Percentiles rank a stretch among this genome's conserved stretches.
These are phyloP conservation scores for Propsilocerus akamusi DNA, from an alignment of 1,140 invertebrate genomes.

Conservation along the genomic window DNA sequence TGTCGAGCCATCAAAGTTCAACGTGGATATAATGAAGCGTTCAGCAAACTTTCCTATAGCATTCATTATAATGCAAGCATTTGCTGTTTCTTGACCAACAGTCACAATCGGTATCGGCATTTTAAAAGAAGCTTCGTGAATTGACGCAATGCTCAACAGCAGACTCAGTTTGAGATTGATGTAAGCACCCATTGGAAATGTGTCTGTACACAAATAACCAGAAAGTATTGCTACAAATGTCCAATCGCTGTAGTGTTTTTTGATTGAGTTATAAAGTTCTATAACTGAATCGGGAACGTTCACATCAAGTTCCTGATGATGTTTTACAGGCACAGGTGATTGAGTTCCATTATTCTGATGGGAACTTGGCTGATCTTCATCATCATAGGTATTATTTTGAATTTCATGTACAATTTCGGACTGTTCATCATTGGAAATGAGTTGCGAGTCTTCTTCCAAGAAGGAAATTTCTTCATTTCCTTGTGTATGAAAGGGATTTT, in stretches of 20 bases:
- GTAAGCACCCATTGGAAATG: neutral
- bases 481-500: neutral
- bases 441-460: neutral
- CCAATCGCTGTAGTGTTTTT: neutral
- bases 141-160: neutral
- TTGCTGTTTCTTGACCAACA: neutral
- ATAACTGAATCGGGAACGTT: neutral
- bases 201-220: neutral
- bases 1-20: neutral
- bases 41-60: neutral
- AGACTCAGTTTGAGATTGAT: neutral
- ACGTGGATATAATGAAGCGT: neutral
- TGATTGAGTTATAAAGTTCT: neutral
- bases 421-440: neutral
- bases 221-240: neutral
- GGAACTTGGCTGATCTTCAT: neutral
- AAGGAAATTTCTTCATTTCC: neutral
- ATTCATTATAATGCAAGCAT: neutral
- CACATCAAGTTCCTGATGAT: neutral
- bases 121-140: no score
- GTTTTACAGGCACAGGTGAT: neutral
- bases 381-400: neutral
- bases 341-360: neutral
- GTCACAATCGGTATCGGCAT: neutral
- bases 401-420: neutral